phyloP scores from a whole-genome alignment of 2,888 invertebrate genomes.

The Drosophila koepferae region DNA sequence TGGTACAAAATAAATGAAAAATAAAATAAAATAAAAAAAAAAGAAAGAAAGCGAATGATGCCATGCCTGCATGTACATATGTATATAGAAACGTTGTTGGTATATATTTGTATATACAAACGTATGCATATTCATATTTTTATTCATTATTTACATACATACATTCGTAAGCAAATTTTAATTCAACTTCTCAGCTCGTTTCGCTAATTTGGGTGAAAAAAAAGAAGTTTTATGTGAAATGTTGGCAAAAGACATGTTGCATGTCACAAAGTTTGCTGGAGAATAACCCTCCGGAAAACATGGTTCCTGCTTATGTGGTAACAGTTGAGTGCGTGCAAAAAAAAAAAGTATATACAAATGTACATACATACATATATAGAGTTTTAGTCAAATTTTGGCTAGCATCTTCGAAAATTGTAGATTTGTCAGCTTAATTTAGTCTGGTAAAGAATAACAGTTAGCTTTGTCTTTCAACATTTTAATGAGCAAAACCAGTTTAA shows the following conservation, averaged over 20 bases:
- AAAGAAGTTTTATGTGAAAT: slow-evolving; percentile 23
- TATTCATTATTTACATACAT: not conserved
- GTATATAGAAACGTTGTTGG: not conserved
- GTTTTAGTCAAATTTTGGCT: not conserved
- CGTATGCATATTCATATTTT: not conserved
- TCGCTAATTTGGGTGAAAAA: not conserved
- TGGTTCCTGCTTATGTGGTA: slow-evolving; percentile 35
- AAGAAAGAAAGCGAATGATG: slow-evolving; percentile 59
- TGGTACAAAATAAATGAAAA: slow-evolving; percentile 24
- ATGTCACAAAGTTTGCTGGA: slow-evolving; percentile 38
- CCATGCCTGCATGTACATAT: not conserved
- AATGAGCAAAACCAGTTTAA: not conserved
- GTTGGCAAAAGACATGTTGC: slow-evolving; percentile 38
- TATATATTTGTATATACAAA: not conserved
- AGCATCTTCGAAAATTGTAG: not conserved
- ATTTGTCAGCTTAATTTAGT: not conserved
- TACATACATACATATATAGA: no score
- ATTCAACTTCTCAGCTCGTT: slow-evolving; percentile 14
- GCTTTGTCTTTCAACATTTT: not conserved
- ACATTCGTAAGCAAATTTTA: slow-evolving; percentile 13
- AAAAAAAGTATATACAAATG: no score
- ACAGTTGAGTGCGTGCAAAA: slow-evolving; percentile 57
- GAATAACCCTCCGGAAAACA: not conserved
- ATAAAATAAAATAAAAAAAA: slow-evolving; percentile 37
- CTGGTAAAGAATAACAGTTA: not conserved